A percentile compares a stretch with the other conserved stretches of the same genome.
Conservation (phyloP, 2,797 vertebrate species). For the Halcyon leucocephala region DNA sequence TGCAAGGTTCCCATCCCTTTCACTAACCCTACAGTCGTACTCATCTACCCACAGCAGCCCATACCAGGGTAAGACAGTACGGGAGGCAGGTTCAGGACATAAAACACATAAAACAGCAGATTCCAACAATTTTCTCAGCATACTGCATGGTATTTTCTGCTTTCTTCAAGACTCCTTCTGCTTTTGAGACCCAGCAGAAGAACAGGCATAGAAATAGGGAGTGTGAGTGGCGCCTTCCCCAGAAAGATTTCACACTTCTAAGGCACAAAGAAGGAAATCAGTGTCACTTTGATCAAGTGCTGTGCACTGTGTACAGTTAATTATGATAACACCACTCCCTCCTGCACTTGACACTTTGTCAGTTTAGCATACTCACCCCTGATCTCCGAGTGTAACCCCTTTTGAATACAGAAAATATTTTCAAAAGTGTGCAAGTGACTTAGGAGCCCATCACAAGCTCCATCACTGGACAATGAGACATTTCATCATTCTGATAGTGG, state of each 20-base stretch:
- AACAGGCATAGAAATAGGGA: constrained; percentile 10
- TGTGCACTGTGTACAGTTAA: not conserved
- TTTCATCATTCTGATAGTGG: not conserved
- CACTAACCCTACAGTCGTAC: not conserved
- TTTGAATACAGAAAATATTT: constrained; percentile 2
- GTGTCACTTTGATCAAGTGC: not conserved
- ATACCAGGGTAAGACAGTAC: not conserved
- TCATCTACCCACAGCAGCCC: not conserved
- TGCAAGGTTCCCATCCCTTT: not conserved
- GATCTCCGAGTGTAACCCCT: not conserved
- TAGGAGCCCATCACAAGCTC: not conserved
- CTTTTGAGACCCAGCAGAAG: constrained; percentile 13
- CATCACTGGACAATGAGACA: not conserved
- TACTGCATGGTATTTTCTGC: not conserved
- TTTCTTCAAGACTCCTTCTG: constrained; percentile 4
- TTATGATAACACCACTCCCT: not conserved
- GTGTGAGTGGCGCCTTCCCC: not conserved
- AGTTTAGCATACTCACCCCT: not conserved
- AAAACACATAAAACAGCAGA: not conserved
- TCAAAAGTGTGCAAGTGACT: not conserved
- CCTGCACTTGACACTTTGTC: not conserved
- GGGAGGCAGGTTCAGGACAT: not conserved
- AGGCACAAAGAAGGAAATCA: constrained; percentile 35
- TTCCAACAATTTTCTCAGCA: not conserved
- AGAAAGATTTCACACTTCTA: constrained; percentile 40